phyloP scores from a whole-genome alignment of 37 sponge, comb jelly and placozoan genomes.

The Spongilla lacustris region DNA sequence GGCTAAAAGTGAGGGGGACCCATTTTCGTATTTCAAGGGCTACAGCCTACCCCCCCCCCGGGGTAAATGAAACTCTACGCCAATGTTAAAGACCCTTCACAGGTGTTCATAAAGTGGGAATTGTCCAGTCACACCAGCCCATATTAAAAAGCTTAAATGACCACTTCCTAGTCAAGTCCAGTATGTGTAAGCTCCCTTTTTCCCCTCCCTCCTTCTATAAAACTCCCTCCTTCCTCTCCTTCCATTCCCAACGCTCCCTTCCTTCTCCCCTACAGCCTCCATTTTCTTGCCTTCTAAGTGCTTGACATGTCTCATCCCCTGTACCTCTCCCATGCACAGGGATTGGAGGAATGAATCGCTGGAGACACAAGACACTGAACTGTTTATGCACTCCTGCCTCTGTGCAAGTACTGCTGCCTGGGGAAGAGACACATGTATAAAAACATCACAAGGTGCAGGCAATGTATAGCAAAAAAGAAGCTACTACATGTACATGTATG shows the following conservation, averaged over 20 bases:
- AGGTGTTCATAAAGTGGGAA: no score
- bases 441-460: slow-evolving; percentile 1
- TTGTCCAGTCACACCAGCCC: no score
- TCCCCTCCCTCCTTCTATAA: background rate
- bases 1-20: no score
- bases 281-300: background rate
- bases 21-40: no score
- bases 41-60: no score
- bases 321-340: slow-evolving; percentile 47
- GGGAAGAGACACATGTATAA: background rate
- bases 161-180: no score
- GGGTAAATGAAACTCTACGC: no score
- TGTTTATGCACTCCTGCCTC: slow-evolving; percentile 44
- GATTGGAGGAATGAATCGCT: slow-evolving; percentile 38
- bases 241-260: background rate
- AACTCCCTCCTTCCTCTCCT: background rate
- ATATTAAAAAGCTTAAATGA: no score
- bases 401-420: slow-evolving; percentile 23
- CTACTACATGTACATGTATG: no score
- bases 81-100: no score
- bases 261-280: background rate
- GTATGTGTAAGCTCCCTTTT: no score
- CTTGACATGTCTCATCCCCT: slow-evolving; percentile 30
- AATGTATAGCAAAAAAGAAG: no score
- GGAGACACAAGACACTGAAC: slow-evolving; percentile 40